Evolutionary conservation across 2,888 invertebrate genomes (phyloP), one percentile per base, ranked within the genome.

Genomic region (Hirtodrosophila duncani): DNA sequence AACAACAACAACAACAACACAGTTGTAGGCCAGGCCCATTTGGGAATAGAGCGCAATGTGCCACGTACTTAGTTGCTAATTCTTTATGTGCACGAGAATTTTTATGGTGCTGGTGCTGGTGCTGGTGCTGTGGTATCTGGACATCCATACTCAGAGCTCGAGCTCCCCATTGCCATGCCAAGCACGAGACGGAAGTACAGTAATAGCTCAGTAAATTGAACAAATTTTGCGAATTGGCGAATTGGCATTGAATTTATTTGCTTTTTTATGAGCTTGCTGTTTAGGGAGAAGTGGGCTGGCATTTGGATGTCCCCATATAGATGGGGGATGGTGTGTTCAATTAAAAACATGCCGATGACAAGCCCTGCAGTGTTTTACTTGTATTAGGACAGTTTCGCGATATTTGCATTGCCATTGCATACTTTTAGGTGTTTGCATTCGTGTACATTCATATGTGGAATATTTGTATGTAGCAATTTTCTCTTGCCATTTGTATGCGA

Each of bases 41-140:
- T 61, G 78, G 71, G 59, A 69, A 68, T 61, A 56, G 55, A 67
- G 61, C 60, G 63, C 60, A 58, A 74, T 74, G 75, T 63, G 64
- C 75, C 75, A 72, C 72, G 79, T 72, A 67, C 71, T 64, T 66
- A 13, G 20, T 34, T 63, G 79, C 72, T 78, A 74, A 74, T 72
- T 72, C 75, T 78, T 72, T 69, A 59, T 78, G 63, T 77, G 78
- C 70, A 77, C 70, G 59, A 68, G 59, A 67, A 69, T 63, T 63
- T 64, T 64, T 64, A 66, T 66, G 33, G 39, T n/a, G 38, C 31
- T 34, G n/a, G n/a, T n/a, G n/a, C n/a, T n/a, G n/a, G n/a, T n/a
- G n/a, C n/a, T n/a, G n/a, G n/a, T n/a, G n/a, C n/a, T n/a, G n/a
- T n/a, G n/a, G n/a, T n/a, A n/a, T n/a, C n/a, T n/a, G n/a, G n/a